Percentiles rank a stretch among this genome's conserved stretches.
phyloP scores from a whole-genome alignment of 2,113 vertebrate species.

The Gobiocypris rarus region DNA sequence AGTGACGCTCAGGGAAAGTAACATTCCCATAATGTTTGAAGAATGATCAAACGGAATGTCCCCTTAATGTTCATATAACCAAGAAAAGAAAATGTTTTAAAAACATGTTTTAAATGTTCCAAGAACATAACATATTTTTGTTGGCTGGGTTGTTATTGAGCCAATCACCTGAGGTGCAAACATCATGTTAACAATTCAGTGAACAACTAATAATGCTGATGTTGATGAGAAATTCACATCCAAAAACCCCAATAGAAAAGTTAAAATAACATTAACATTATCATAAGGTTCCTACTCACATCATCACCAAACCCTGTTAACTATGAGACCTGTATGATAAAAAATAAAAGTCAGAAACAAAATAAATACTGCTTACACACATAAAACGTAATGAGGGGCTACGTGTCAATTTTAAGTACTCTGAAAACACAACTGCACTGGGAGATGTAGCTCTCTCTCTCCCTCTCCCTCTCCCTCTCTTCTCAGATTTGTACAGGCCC shows the following conservation, averaged over 20 bases:
- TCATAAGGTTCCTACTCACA: not conserved
- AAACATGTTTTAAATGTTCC: too few relatives aligned
- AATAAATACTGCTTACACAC: slow-evolving; percentile 10
- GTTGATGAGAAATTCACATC: not conserved
- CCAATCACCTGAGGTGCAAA: not conserved
- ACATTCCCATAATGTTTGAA: too few relatives aligned
- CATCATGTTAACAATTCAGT: not conserved
- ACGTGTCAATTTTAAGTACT: slow-evolving; percentile 23
- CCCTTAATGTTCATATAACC: too few relatives aligned
- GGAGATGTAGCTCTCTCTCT: not conserved
- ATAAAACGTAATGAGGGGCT: slow-evolving; percentile 25
- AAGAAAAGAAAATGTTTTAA: too few relatives aligned
- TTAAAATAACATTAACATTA: not conserved
- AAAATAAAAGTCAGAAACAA: not conserved
- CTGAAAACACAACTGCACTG: not conserved
- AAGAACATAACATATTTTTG: too few relatives aligned
- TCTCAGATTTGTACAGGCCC: slow-evolving; percentile 1
- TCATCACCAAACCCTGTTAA: not conserved
- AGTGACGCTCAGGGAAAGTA: too few relatives aligned
- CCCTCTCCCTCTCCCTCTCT: not conserved
- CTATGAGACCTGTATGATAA: not conserved
- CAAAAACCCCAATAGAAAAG: not conserved
- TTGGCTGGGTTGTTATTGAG: not conserved
- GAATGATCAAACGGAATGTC: too few relatives aligned
- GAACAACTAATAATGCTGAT: not conserved